phyloP scores from a whole-genome alignment of 2,113 vertebrate species.

The Eurystomus gularis region DNA sequence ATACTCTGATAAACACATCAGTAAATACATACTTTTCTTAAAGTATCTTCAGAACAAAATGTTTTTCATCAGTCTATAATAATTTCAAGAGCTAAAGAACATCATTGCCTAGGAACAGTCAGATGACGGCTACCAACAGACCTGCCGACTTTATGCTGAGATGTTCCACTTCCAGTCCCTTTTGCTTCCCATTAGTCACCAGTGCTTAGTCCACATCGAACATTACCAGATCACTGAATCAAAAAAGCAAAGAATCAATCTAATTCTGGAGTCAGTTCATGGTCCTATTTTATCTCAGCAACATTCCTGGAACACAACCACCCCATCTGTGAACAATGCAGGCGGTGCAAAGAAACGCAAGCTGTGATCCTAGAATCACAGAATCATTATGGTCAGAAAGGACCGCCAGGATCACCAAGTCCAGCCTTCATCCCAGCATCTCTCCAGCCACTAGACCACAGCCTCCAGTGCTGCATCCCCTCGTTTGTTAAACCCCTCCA shows the following conservation, averaged over 20 bases:
- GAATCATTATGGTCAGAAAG: too few relatives aligned
- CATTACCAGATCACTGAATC: background rate
- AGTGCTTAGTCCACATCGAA: background rate
- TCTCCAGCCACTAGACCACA: too few relatives aligned
- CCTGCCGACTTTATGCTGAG: background rate
- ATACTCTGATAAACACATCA: background rate
- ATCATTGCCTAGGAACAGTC: background rate
- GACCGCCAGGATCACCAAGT: too few relatives aligned
- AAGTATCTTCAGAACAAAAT: background rate
- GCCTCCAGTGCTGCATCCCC: too few relatives aligned
- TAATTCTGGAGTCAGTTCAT: background rate
- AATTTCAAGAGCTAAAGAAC: background rate
- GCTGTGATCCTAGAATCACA: background rate
- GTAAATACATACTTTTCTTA: background rate
- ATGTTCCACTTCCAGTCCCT: background rate
- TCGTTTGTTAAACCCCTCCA: too few relatives aligned
- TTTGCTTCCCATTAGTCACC: background rate
- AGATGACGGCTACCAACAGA: background rate
- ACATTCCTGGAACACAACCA: background rate
- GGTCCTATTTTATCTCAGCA: background rate
- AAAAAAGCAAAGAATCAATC: background rate
- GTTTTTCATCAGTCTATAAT: background rate
- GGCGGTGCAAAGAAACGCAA: background rate
- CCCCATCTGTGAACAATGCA: background rate
- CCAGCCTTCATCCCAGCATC: too few relatives aligned